Evolutionary conservation across 2,888 invertebrate species (phyloP), one percentile per base, ranked within the genome.

Genomic region (Drosophila gaucha): DNA sequence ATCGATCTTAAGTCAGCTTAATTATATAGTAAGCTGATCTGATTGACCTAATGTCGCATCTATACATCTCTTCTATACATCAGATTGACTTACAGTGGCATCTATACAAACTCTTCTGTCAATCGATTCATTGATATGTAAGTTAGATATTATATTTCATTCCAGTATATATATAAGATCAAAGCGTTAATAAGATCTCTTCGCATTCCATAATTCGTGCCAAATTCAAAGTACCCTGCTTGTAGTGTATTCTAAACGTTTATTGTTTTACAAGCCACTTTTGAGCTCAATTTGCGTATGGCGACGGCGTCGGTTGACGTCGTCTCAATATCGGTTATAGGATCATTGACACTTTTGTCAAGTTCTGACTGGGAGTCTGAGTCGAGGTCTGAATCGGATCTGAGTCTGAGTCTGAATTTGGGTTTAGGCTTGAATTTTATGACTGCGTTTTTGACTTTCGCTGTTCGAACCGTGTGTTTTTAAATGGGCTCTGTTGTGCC

Each of bases 271-370:
- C 80, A 82, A 85, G 86, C 68, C 77, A 74, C 80, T 79, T 82
- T 83, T 69, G 77, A 69, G 79, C 80, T 74, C 83, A 85, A 80
- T 80, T 80, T 80, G 83, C 80, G 76, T 84, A 35, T 31, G 63
- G 36, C 58, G 65, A 49, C 47, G 12, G 36, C 14, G 43, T 28
- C 36, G 55, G 59, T 38, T 39, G 70, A 54, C 54, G 65, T 60
- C 74, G 70, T 70, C 80, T 80, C 54, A 80, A 84, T 86, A 86
- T 88, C 87, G 80, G 73, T 84, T 85, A 85, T 84, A 88, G 85
- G 85, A 85, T 85, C 85, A 86, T 87, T 85, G 85, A 85, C 87
- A 87, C 86, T 83, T 79, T 83, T 80, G 68, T 70, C 57, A 65
- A 54, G 70, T 47, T 60, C 49, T 49, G 26, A 26, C 60, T 49